Percentiles rank a stretch among this genome's conserved stretches.
Conservation (phyloP, 2,113 vertebrate genomes). For the Oncorhynchus gorbuscha region DNA sequence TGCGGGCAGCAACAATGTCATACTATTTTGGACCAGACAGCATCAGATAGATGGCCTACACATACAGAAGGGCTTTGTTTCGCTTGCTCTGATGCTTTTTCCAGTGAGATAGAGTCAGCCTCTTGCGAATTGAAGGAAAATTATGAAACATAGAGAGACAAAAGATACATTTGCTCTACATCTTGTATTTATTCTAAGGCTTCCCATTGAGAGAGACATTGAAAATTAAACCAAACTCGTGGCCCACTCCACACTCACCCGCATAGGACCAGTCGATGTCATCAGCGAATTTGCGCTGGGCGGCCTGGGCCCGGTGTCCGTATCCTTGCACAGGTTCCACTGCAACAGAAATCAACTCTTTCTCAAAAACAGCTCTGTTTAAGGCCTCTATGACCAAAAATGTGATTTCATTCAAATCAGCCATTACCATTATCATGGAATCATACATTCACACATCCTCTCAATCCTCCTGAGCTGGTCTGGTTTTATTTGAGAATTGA, state of each 20-base stretch:
- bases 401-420: background rate
- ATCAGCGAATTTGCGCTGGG: constrained; percentile 88
- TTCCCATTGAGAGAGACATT: background rate
- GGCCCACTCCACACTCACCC: constrained; percentile 71
- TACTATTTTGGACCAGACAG: too few species aligned
- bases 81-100: too few species aligned
- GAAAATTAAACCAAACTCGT: too few species aligned
- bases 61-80: too few species aligned
- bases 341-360: constrained; percentile 63
- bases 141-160: too few species aligned
- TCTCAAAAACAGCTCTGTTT: background rate
- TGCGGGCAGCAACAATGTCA: too few species aligned
- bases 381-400: background rate
- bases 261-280: constrained; percentile 96
- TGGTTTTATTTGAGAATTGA: background rate
- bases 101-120: too few species aligned
- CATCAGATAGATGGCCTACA: too few species aligned
- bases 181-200: too few species aligned
- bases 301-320: constrained; percentile 85
- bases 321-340: constrained; percentile 80
- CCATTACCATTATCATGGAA: background rate
- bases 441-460: too few species aligned
- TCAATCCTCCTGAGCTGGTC: background rate
- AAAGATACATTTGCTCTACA: too few species aligned
- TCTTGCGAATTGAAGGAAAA: too few species aligned